phyloP scores from a whole-genome alignment of 2,113 vertebrate genomes.

The Pyxicephalus adspersus region DNA sequence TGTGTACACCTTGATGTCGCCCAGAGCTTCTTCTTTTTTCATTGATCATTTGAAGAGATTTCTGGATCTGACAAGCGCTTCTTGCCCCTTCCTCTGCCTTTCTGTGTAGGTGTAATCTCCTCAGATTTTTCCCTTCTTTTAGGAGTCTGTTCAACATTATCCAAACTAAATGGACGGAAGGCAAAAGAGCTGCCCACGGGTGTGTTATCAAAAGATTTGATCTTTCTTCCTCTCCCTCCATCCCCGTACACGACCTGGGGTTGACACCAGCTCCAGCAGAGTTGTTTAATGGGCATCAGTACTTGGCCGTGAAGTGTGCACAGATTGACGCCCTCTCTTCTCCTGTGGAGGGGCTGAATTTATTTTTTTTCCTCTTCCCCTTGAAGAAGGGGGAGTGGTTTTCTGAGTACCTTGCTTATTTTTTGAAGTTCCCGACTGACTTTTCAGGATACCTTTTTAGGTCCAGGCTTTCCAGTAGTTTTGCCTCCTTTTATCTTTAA shows the following conservation, averaged over 20 bases:
- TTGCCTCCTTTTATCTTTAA: constrained; percentile 79
- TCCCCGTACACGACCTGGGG: constrained; percentile 67
- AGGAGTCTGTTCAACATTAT: constrained; percentile 49
- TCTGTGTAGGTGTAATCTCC: constrained; percentile 65
- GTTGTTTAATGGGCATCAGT: constrained; percentile 54
- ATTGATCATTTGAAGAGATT: neutral
- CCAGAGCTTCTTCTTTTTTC: constrained; percentile 89
- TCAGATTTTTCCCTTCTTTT: constrained; percentile 61
- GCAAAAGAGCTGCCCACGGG: constrained; percentile 66
- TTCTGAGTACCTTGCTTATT: constrained; percentile 75
- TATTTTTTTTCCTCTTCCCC: constrained; percentile 80
- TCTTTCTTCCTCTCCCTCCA: constrained; percentile 66
- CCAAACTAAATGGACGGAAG: constrained; percentile 68
- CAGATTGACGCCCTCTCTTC: constrained; percentile 72
- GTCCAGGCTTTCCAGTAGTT: constrained; percentile 69
- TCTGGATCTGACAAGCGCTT: constrained; percentile 70
- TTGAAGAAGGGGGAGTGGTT: constrained; percentile 63
- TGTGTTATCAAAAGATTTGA: constrained; percentile 59
- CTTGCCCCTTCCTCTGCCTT: constrained; percentile 74
- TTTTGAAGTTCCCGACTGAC: too few species aligned
- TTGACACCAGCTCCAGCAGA: constrained; percentile 71
- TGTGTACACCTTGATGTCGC: constrained; percentile 89
- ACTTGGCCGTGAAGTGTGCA: constrained; percentile 72
- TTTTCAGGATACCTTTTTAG: constrained; percentile 60
- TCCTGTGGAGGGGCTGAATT: constrained; percentile 72